Evolutionary conservation across 2,888 invertebrate genomes (phyloP).

Genomic region (Apamea epomidion): DNA sequence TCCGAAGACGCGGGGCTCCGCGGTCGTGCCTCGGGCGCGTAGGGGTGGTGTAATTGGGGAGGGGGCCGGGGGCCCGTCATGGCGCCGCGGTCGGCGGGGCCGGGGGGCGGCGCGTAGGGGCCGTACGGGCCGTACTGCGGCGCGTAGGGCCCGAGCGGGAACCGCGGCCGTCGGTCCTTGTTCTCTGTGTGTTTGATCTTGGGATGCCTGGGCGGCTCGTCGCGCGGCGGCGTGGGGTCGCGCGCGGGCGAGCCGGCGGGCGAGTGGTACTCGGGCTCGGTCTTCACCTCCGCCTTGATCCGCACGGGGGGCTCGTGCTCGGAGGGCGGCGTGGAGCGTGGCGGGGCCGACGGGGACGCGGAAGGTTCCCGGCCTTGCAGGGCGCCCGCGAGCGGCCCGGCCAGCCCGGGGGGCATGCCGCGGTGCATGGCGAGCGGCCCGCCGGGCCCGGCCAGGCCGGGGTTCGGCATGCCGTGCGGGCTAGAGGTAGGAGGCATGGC

Average conservation of each 20-base stretch:
- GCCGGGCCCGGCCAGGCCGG: constrained; percentile 29
- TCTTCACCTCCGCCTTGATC: constrained; percentile 87
- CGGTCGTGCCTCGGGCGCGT: constrained; percentile 36
- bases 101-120: constrained; percentile 81
- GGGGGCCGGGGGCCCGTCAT: constrained; percentile 52
- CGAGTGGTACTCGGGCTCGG: constrained; percentile 85
- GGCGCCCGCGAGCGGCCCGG: constrained; percentile 37
- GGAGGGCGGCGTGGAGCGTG: constrained; percentile 58
- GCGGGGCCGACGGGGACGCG: constrained; percentile 50
- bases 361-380: constrained; percentile 51
- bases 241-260: constrained; percentile 76
- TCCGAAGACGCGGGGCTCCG: constrained; percentile 72
- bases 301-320: constrained; percentile 75
- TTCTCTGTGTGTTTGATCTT: constrained; percentile 88
- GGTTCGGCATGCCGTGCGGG: constrained; percentile 54
- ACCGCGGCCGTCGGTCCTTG: constrained; percentile 84
- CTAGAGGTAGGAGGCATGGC: constrained; percentile 57
- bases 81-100: constrained; percentile 55
- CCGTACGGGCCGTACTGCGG: constrained; percentile 87
- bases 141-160: constrained; percentile 87
- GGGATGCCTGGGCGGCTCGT: constrained; percentile 81
- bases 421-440: constrained; percentile 49
- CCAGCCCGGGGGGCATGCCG: constrained; percentile 46
- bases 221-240: constrained; percentile 72
- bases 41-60: constrained; percentile 59